Evolutionary conservation across 2,888 invertebrate species (phyloP).

Genomic region (Brachynemurus nebulosus): DNA sequence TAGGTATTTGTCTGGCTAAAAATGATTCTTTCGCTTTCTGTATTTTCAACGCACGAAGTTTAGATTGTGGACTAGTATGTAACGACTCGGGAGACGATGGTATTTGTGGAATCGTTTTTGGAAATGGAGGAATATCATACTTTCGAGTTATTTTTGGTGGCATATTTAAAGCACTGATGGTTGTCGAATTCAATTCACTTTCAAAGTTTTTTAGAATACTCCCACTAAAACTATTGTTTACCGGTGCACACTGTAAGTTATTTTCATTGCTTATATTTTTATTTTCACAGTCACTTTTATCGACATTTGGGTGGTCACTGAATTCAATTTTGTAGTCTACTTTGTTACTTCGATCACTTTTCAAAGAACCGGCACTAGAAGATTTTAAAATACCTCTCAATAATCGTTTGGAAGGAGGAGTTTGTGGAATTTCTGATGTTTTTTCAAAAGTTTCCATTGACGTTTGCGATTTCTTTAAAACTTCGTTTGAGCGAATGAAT

Average conservation of each 20-base stretch:
- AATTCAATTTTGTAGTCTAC: background rate
- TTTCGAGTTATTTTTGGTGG: constrained; percentile 28
- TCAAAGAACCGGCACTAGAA: constrained; percentile 28
- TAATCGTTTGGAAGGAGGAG: constrained; percentile 16
- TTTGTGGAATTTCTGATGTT: background rate
- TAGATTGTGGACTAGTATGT: constrained; percentile 21
- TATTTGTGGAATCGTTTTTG: constrained; percentile 24
- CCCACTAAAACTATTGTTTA: too few relatives aligned
- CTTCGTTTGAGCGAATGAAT: constrained; percentile 19
- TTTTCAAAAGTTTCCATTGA: background rate
- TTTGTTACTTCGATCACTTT: constrained; percentile 12
- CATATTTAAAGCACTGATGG: constrained; percentile 27
- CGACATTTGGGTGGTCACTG: background rate
- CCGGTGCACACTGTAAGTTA: too few relatives aligned
- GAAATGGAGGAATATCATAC: constrained; percentile 25
- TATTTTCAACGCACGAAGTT: constrained; percentile 42
- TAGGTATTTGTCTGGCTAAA: constrained; percentile 33
- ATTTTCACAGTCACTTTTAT: constrained; percentile 4
- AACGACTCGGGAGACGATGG: constrained; percentile 16
- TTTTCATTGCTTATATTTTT: too few relatives aligned
- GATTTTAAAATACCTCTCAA: constrained; percentile 27
- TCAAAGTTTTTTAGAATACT: too few relatives aligned
- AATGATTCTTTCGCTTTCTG: constrained; percentile 61
- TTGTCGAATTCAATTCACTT: constrained; percentile 17
- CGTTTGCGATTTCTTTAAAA: background rate